phyloP scores from a whole-genome alignment of 1,140 invertebrate genomes.

The Danaus plexippus region DNA sequence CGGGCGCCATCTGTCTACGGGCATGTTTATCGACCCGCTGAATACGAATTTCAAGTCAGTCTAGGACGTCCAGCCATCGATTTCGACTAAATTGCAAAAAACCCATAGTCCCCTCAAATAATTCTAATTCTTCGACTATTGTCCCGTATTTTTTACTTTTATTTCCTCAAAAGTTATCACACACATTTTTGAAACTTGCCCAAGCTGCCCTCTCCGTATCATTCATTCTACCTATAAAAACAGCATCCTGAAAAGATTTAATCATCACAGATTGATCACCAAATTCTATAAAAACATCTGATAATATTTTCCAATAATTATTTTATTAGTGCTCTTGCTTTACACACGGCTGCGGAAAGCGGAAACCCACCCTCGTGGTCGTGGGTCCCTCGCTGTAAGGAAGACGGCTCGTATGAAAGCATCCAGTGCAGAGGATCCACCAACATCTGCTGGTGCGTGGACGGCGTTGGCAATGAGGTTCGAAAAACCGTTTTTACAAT shows the following conservation, averaged over 20 bases:
- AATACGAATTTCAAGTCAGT: too few species aligned
- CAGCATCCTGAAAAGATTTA: background rate
- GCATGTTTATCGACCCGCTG: too few species aligned
- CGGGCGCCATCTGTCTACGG: too few species aligned
- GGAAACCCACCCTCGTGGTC: conserved; percentile 80
- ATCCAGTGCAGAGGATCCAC: conserved; percentile 85
- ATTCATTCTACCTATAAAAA: conserved; percentile 2
- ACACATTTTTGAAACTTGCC: conserved; percentile 2
- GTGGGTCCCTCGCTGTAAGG: conserved; percentile 85
- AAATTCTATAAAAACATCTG: too few species aligned
- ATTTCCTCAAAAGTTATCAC: conserved; percentile 4
- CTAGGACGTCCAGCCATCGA: too few species aligned
- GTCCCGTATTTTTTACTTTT: background rate
- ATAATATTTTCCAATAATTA: too few species aligned
- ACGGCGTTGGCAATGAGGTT: conserved; percentile 86
- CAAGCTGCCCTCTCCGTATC: conserved; percentile 3
- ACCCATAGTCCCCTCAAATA: too few species aligned
- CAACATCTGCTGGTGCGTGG: conserved; percentile 92
- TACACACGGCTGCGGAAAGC: conserved; percentile 83
- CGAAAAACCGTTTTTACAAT: conserved; percentile 15
- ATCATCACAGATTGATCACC: too few species aligned
- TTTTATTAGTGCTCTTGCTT: conserved; percentile 56
- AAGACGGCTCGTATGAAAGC: conserved; percentile 81
- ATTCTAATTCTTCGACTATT: too few species aligned
- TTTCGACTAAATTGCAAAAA: too few species aligned